Base-by-base conservation (phyloP, 64 coral and sea anemone genomes). In the Acropora tenuis region DNA sequence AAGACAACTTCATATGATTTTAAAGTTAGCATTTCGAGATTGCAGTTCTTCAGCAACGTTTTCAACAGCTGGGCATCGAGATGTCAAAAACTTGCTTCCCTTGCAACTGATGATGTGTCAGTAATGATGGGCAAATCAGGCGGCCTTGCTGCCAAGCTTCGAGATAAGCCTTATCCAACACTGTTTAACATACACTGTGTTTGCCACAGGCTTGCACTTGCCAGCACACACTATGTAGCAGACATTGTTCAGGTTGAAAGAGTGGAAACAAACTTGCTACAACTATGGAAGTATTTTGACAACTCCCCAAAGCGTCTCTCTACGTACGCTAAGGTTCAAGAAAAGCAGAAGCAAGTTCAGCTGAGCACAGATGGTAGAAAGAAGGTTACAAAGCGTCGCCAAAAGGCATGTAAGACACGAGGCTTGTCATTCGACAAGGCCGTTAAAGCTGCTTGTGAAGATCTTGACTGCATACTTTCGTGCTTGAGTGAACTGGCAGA, bases 281-380 rank as follows among this genome's bases (percentile, higher is more conserved):
- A 74, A 74, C 71, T 74, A 74, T 74, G 71, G 71, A 74, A 74
- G 71, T 74, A 74, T 41, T 74, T 74, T 74, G 71, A 74, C 71
- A 74, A 74, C 71, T 74, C 71, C 71, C 71, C 71, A 74, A 74
- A 74, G 20, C 71, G 30, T 74, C 71, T 74, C n/a, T 74, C 71
- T 74, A 30, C 41, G 71, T 74, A 74, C 71, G 41, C 71, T 74
- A 74, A 74, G 71, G 71, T 43, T 42, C 71, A 74, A 74, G 71
- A 74, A 74, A 43, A 74, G 71, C 71, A 74, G 71, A 74, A 74
- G 71, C 71, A 74, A 74, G 71, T 74, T 74, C 30, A 74, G 20
- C 71, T 74, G 71, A 74, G 71, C 71, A 74, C 30, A 30, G 19
- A 74, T 74, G 71, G 71, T 74, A 41, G 71, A 30, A 74, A 74